phyloP scores from a whole-genome alignment of 2,797 vertebrate species.

The Anguilla megastoma region DNA sequence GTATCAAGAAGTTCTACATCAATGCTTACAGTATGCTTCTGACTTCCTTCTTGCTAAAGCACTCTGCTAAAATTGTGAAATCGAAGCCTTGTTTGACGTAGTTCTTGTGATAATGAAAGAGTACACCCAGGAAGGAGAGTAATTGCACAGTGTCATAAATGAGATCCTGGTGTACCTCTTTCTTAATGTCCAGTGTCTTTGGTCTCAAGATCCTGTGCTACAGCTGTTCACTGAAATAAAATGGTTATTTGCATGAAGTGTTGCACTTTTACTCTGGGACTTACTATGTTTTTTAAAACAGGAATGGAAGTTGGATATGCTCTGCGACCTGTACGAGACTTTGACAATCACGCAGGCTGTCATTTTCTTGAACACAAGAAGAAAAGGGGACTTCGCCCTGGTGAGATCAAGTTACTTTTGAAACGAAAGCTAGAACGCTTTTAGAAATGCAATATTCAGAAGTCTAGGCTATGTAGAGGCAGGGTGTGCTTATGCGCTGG shows the following conservation, averaged over 20 bases:
- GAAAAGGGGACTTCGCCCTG: no score
- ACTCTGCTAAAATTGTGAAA: conserved; percentile 85
- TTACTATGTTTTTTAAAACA: conserved; percentile 48
- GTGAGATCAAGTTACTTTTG: no score
- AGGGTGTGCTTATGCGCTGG: no score
- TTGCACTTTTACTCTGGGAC: neutral
- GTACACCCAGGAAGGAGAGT: conserved; percentile 81
- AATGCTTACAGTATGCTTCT: conserved; percentile 57
- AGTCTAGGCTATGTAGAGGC: no score
- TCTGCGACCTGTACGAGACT: no score
- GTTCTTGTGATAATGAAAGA: conserved; percentile 82
- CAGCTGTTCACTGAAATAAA: conserved; percentile 34
- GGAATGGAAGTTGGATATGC: conserved; percentile 81
- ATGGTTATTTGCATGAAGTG: neutral
- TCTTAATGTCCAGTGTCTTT: conserved; percentile 94
- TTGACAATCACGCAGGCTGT: no score
- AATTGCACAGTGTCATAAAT: conserved; percentile 71
- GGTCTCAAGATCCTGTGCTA: conserved; percentile 83
- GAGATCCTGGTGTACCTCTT: conserved; percentile 89
- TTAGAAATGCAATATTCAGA: no score
- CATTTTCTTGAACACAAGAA: no score
- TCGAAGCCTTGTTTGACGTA: conserved; percentile 63
- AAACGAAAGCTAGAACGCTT: no score
- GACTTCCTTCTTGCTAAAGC: conserved; percentile 74
- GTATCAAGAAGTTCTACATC: conserved; percentile 99